A percentile compares a stretch with the other conserved stretches of the same genome.
phyloP scores from a whole-genome alignment of 2,888 invertebrate species.

The Aquatica leii region DNA sequence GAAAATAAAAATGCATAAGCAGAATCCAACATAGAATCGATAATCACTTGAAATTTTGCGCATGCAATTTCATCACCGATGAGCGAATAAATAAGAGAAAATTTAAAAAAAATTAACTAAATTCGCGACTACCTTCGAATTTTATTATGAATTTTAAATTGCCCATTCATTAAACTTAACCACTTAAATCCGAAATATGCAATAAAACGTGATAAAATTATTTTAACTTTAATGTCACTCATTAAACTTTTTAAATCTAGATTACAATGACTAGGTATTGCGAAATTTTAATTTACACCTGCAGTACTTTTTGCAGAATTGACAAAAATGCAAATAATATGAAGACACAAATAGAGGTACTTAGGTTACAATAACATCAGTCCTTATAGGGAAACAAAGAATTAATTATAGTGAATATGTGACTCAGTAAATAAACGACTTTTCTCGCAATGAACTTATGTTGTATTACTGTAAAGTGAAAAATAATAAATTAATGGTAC shows the following conservation, averaged over 20 bases:
- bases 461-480: slow-evolving; percentile 26
- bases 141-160: slow-evolving; percentile 39
- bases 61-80: slow-evolving; percentile 9
- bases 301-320: slow-evolving; percentile 28
- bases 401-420: slow-evolving; percentile 40
- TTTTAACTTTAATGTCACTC: slow-evolving; percentile 32
- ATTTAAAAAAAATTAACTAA: slow-evolving; percentile 33
- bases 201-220: slow-evolving; percentile 34
- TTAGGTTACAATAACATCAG: slow-evolving; percentile 39
- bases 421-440: slow-evolving; percentile 30
- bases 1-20: slow-evolving; percentile 20
- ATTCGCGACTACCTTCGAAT: slow-evolving; percentile 31
- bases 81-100: slow-evolving; percentile 27
- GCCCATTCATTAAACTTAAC: slow-evolving; percentile 29
- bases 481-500: slow-evolving; percentile 33
- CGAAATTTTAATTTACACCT: slow-evolving; percentile 30
- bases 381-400: slow-evolving; percentile 38
- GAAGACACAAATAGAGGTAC: slow-evolving; percentile 40
- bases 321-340: slow-evolving; percentile 34
- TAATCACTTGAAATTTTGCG: background rate
- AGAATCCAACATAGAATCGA: background rate
- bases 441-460: slow-evolving; percentile 23
- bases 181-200: slow-evolving; percentile 30
- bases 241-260: slow-evolving; percentile 27
- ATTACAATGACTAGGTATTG: slow-evolving; percentile 25